A percentile compares a stretch with the other conserved stretches of the same genome.
Evolutionary conservation across 2,888 invertebrate genomes (phyloP).

Genomic region (Plagiodera versicolora): DNA sequence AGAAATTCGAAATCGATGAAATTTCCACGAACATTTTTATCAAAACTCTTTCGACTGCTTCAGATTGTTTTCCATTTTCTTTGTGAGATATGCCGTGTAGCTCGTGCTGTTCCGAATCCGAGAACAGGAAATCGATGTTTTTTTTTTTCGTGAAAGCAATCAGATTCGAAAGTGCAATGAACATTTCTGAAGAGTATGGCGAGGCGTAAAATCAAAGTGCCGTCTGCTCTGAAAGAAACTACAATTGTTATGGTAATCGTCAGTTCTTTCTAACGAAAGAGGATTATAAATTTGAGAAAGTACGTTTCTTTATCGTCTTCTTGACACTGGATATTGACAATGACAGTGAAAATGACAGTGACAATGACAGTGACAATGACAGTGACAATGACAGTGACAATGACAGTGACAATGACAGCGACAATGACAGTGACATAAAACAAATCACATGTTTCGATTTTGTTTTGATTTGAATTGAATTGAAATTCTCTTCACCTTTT

Average conservation of each 20-base stretch:
- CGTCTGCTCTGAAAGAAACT: slow-evolving; percentile 2
- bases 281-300: not conserved
- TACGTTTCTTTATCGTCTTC: not conserved
- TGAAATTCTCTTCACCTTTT: too few relatives aligned
- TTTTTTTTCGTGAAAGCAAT: slow-evolving; percentile 29
- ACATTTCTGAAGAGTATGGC: slow-evolving; percentile 15
- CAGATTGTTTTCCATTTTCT: not conserved
- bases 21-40: not conserved
- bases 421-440: too few relatives aligned
- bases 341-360: too few relatives aligned
- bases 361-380: too few relatives aligned
- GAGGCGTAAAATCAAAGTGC: slow-evolving; percentile 9
- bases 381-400: too few relatives aligned
- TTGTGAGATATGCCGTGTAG: slow-evolving; percentile 15
- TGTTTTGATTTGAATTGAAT: too few relatives aligned
- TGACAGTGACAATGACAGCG: too few relatives aligned
- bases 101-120: slow-evolving; percentile 15
- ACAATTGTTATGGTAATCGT: not conserved
- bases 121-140: slow-evolving; percentile 30
- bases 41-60: not conserved
- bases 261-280: not conserved
- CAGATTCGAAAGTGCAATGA: slow-evolving; percentile 32
- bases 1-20: not conserved
- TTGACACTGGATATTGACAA: too few relatives aligned
- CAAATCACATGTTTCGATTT: too few relatives aligned